Percentiles rank a stretch among this genome's conserved stretches.
phyloP scores from a whole-genome alignment of 2,797 vertebrate genomes.

The Rhynchotus rufescens region DNA sequence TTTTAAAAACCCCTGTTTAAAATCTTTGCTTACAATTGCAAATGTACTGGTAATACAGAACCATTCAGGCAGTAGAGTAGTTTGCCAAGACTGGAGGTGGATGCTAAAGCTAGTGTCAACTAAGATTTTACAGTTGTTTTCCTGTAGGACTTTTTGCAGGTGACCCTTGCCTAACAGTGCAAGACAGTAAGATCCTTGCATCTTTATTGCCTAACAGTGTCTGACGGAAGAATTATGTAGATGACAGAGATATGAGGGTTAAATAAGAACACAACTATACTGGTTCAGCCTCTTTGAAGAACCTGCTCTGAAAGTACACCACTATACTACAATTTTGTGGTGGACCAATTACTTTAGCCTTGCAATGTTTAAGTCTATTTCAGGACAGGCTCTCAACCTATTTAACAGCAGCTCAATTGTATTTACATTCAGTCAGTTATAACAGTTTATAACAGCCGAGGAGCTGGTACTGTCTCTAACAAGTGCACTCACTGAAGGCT shows the following conservation, averaged over 20 bases:
- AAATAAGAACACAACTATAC: neutral
- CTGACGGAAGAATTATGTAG: neutral
- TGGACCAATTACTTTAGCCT: slow-evolving; percentile 34
- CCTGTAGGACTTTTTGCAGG: neutral
- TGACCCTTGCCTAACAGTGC: neutral
- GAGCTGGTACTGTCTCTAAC: neutral
- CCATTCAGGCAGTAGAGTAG: neutral
- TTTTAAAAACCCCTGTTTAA: slow-evolving; percentile 7
- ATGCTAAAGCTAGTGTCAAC: slow-evolving; percentile 24
- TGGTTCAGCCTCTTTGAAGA: neutral
- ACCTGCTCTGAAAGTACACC: neutral
- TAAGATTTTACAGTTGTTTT: neutral
- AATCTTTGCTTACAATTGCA: neutral
- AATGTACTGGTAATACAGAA: neutral
- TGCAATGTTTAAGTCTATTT: slow-evolving; percentile 30
- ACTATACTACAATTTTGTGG: neutral
- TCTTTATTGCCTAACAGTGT: neutral
- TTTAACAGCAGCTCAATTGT: neutral
- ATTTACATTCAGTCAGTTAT: slow-evolving; percentile 18
- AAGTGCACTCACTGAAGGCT: neutral
- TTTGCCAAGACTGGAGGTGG: slow-evolving; percentile 21
- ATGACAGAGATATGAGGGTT: neutral
- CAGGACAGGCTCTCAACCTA: neutral
- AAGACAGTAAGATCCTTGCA: neutral
- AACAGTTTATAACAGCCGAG: slow-evolving; percentile 17